Evolutionary conservation across 2,797 vertebrate species (phyloP), one percentile per base, ranked within the genome.

Genomic region (Vespertilio murinus): DNA sequence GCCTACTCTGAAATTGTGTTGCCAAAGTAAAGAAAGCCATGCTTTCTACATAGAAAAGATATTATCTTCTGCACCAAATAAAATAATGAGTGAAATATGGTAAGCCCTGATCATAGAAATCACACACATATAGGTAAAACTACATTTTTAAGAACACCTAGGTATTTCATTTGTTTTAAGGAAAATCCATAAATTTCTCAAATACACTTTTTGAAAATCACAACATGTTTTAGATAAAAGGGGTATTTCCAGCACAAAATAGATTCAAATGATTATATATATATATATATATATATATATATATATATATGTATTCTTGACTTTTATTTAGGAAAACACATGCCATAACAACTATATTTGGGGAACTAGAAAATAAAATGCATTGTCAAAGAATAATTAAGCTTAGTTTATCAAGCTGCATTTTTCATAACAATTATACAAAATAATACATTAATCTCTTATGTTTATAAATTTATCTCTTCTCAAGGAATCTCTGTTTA

Each of bases 401-500:
- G 0, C 92, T 93, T 83, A 87, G 54, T 69, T 84, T 91, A 92
- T 93, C 40, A 92, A 86, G 30, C 9, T 88, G 49, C 30, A 91
- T 56, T 84, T 33, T 33, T 18, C 38, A 88, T 79, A 88, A 78
- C 64, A 25, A 54, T 71, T 67, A 91, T 65, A 73, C 20, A 91
- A 93, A 93, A 81, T 12, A 67, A 75, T 90, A 82, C 84, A 78
- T 86, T 71, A 87, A 79, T 81, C 1, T 65, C 11, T 71, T 70
- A 5, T 90, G 22, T 94, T 96, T 83, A 30, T 81, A 83, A 83
- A 82, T 95, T 38, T 91, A 70, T 35, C 4, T 65, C n/a, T 79
- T 86, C 8, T 80, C 64, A 92, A 28, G 69, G 6, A 79, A 90
- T 73, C 6, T 71, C 10, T 96, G 5, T 79, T 83, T 64, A 87